Evolutionary conservation across 2,888 invertebrate species (phyloP), one percentile per base, ranked within the genome.

Genomic region (Drosophila pegasa): DNA sequence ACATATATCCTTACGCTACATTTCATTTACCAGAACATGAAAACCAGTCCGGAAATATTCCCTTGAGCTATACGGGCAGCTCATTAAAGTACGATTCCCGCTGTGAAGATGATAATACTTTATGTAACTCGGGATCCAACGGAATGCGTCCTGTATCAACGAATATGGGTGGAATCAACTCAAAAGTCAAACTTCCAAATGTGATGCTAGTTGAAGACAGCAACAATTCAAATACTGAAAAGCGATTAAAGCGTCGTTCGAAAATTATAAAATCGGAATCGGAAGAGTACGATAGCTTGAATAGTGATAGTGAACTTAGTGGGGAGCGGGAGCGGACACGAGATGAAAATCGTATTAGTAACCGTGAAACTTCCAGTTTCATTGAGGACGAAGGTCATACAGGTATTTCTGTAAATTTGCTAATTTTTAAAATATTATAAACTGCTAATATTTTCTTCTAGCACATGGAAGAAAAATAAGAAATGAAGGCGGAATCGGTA

Each of bases 1-100:
- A 94, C 85, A 94, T 94, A 87, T 94, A 94, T 91, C 94, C 94
- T 55, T 94, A 94, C 89, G 94, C 94, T 57, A 94, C 94, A 72
- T 94, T 94, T 90, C 93, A 94, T 90, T 92, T 94, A 79, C 93
- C 93, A 74, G 93, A 93, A 89, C 93, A 93, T 90, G 94, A 94
- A 84, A 93, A 93, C 78, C 92, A 93, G 78, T 93, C 93, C 31
- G 93, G 92, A 31, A 93, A 93, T 80, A 93, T 93, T 50, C 80
- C 90, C n/a, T 74, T 86, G 10, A 93, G 91, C 73, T 89, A 90
- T 12, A 89, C 90, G 31, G 89, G 89, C 7, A 80, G 75, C n/a
- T 77, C 87, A 43, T 72, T 83, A 10, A 82, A 93, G 61, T 90
- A 89, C 48, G 91, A 91, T 61, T 75, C 90, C 3, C 84, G 88